phyloP scores from a whole-genome alignment of 2,888 invertebrate species.

The Apocheima hispidaria region DNA sequence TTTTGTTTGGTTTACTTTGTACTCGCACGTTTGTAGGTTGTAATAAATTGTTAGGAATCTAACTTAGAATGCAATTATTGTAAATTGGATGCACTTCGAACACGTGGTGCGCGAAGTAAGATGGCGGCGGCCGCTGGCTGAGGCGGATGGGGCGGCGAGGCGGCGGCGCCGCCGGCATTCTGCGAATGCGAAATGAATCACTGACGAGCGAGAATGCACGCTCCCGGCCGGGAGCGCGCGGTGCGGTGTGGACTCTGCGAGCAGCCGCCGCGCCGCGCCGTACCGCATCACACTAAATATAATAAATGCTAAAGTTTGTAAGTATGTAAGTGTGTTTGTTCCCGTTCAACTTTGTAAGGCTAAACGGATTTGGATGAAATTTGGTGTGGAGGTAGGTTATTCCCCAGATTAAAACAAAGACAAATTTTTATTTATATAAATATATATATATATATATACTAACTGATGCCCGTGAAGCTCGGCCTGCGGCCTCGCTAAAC shows the following conservation, averaged over 20 bases:
- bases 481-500: too few species aligned
- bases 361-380: too few species aligned
- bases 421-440: too few species aligned
- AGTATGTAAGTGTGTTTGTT: too few species aligned
- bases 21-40: neutral
- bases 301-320: too few species aligned
- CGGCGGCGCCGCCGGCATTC: constrained; percentile 32
- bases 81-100: constrained; percentile 61
- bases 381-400: too few species aligned
- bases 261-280: constrained; percentile 32
- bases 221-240: too few species aligned
- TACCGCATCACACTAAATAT: constrained; percentile 8
- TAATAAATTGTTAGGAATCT: constrained; percentile 1
- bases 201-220: constrained; percentile 28
- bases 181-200: constrained; percentile 51
- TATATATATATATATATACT: too few species aligned
- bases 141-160: constrained; percentile 19
- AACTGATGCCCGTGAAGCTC: too few species aligned
- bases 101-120: constrained; percentile 81
- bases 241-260: constrained; percentile 17
- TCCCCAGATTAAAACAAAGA: too few species aligned
- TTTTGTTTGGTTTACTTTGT: neutral
- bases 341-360: too few species aligned
- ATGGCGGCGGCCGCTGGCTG: constrained; percentile 67
- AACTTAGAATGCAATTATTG: constrained; percentile 32